A percentile compares a stretch with the other conserved stretches of the same genome.
Evolutionary conservation across 1,140 invertebrate genomes (phyloP).

Genomic region (Drosophila simulans): DNA sequence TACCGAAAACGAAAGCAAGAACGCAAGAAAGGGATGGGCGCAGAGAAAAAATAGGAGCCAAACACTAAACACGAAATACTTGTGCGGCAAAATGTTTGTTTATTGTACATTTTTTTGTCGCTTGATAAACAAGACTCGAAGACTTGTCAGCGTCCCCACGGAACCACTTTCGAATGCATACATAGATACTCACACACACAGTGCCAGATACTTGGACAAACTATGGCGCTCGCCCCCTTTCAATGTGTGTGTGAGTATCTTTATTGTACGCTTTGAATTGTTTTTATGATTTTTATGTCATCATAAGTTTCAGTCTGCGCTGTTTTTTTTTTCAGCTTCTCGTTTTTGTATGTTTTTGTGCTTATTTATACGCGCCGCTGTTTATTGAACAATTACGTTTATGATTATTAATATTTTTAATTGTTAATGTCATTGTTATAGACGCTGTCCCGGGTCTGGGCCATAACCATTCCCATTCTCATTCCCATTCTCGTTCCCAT

Average conservation of each 20-base stretch:
- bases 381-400: conserved; percentile 82
- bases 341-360: conserved; percentile 65
- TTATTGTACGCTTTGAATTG: conserved; percentile 81
- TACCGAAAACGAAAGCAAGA: conserved; percentile 45
- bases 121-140: conserved; percentile 69
- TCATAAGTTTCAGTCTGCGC: conserved; percentile 75
- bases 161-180: conserved; percentile 60
- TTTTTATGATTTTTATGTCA: conserved; percentile 83
- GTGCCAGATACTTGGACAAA: conserved; percentile 35
- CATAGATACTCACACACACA: conserved; percentile 40
- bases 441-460: conserved; percentile 50
- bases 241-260: conserved; percentile 55
- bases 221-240: conserved; percentile 47
- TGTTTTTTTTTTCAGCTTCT: conserved; percentile 61
- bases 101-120: conserved; percentile 80
- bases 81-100: conserved; percentile 75
- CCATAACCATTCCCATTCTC: conserved; percentile 41
- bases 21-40: conserved; percentile 6
- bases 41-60: conserved; percentile 36
- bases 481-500: conserved; percentile 41
- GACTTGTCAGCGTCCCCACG: conserved; percentile 52
- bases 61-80: conserved; percentile 58
- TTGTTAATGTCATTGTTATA: conserved; percentile 80
- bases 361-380: conserved; percentile 73
- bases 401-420: conserved; percentile 82